Evolutionary conservation across 2,888 invertebrate species (phyloP).

Genomic region (Lamellibrachia satsuma): DNA sequence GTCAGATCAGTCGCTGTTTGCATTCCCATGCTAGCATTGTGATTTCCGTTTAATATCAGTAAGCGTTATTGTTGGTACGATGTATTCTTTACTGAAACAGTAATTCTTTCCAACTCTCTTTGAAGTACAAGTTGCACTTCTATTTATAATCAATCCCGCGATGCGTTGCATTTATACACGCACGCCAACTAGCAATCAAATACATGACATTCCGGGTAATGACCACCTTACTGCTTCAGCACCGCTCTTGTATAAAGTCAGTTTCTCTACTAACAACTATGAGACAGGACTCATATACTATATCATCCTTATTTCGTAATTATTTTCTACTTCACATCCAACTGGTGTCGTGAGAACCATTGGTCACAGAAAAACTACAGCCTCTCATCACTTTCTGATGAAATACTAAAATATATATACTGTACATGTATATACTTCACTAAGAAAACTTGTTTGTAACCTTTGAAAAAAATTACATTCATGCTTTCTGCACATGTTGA

Average conservation of each 20-base stretch:
- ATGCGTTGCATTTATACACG: too few species aligned
- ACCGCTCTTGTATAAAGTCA: constrained; percentile 7
- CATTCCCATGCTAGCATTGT: too few species aligned
- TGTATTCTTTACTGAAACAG: too few species aligned
- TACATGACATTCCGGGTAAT: background rate
- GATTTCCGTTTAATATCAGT: too few species aligned
- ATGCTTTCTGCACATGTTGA: background rate
- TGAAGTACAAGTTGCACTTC: too few species aligned
- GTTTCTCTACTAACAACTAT: background rate
- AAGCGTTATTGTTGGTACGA: too few species aligned
- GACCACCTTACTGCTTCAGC: background rate
- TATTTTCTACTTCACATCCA: background rate
- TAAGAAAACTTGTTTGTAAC: background rate
- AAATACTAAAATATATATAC: background rate
- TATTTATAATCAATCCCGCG: too few species aligned
- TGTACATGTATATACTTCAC: too few species aligned
- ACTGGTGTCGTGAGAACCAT: background rate
- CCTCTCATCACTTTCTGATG: background rate
- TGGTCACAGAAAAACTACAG: background rate
- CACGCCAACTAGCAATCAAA: too few species aligned
- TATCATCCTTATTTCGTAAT: background rate
- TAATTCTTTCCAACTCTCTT: too few species aligned
- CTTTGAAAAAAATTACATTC: too few species aligned
- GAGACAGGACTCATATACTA: background rate
- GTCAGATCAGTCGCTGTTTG: too few species aligned